Base-by-base conservation (phyloP, 2,113 vertebrate species). In the Cnemophilus loriae region DNA sequence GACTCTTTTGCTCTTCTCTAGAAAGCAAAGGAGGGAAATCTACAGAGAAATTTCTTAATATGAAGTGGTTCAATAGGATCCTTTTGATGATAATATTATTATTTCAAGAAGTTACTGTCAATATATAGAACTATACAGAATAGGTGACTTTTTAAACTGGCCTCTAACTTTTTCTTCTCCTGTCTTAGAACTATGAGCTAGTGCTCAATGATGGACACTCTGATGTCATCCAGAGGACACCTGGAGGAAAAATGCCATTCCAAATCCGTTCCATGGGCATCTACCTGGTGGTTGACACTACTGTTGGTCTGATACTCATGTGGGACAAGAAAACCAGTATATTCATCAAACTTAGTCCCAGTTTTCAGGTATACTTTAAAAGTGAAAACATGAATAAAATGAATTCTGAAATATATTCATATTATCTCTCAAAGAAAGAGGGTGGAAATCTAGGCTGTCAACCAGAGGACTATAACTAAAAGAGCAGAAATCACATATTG, bases 291-390 rank as follows among this genome's bases (percentile, higher is more conserved):
- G 97, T 99, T 93, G 98, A 98, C 18, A 97, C 98, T 7, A 93
- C 97, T 12, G 55, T 64, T 16, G 99, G 99, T 28, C 83, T 99
- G 27, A 97, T 98, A 84, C 95, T 99, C 30, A 98, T 98, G 97
- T 99, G 99, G 99, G 99, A 99, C 97, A 98, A 94, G 95, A 99
- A 98, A 97, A 99, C 99, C 67, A 99, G 98, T 87, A 97, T 99
- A 77, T 99, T 98, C 94, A 98, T 99, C 85, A 98, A 98, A 79
- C 97, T 99, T 28, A 98, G 94, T 60, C 98, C 98, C 4, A 59
- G 96, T 26, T 99, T 98, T 96, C 97, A 98, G 98, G 99, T 99
- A 96, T 95, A 93, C 64, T 91, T 85, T 52, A 21, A 92, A 92
- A 70, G 35, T 19, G 18, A 61, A 81, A 77, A 14, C 10, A 12